Evolutionary conservation across 2,113 vertebrate species (phyloP).

Genomic region (Strigops habroptila): DNA sequence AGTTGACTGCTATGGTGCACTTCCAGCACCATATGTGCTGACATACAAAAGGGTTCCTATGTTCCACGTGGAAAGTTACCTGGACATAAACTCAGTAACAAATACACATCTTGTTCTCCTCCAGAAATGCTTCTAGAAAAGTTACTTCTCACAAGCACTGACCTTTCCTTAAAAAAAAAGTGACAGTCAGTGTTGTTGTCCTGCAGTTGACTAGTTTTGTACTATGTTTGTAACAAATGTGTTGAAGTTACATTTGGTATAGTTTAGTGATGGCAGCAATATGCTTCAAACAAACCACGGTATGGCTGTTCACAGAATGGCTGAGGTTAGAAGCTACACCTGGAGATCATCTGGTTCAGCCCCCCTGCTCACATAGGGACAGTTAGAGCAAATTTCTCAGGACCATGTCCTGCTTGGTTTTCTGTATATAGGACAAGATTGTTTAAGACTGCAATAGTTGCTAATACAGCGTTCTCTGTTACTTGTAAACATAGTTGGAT

Average conservation of each 20-base stretch:
- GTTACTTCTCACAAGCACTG: neutral
- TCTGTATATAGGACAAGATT: neutral
- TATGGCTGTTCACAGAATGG: neutral
- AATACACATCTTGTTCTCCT: neutral
- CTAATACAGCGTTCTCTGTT: neutral
- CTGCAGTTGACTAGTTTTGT: neutral
- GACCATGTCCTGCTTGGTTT: neutral
- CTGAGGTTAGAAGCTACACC: neutral
- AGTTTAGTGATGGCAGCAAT: neutral
- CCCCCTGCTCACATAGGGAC: neutral
- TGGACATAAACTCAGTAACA: neutral
- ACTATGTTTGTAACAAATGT: neutral
- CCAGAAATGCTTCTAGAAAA: neutral
- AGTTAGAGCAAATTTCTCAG: neutral
- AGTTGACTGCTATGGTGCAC: accelerated
- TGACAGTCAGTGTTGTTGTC: neutral
- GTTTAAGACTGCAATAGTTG: neutral
- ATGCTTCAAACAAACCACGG: neutral
- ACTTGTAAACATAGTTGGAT: neutral
- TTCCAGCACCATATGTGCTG: accelerated
- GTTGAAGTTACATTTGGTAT: neutral
- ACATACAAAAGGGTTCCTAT: neutral
- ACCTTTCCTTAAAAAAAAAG: neutral
- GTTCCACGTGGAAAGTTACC: neutral
- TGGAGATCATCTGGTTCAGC: neutral